Percentiles rank a stretch among this genome's conserved stretches.
phyloP scores from a whole-genome alignment of 1,140 invertebrate species.

The Drosophila mojavensis region DNA sequence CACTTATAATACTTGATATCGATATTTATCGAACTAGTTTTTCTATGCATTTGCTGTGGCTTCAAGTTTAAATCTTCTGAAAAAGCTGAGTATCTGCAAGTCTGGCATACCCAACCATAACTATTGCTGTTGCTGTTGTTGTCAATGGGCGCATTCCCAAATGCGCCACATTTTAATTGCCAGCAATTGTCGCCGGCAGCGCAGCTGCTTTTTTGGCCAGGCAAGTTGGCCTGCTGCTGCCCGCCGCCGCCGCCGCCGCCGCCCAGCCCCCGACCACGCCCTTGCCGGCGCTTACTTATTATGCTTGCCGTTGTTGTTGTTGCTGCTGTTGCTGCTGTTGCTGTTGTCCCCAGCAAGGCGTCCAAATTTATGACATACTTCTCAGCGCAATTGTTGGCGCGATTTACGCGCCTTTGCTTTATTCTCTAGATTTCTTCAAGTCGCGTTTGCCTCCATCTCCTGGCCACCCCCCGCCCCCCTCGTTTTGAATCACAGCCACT shows the following conservation, averaged over 20 bases:
- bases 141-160: constrained; percentile 64
- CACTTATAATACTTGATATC: too few species aligned
- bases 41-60: too few species aligned
- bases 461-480: not conserved
- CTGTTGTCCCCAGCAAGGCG: constrained; percentile 44
- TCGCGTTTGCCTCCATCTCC: not conserved
- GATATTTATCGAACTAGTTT: too few species aligned
- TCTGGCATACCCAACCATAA: not conserved
- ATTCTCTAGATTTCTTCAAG: constrained; percentile 1
- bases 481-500: constrained; percentile 1
- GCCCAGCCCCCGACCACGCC: not conserved
- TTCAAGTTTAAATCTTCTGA: too few species aligned
- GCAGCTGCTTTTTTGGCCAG: constrained; percentile 61
- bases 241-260: not conserved
- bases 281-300: constrained; percentile 7
- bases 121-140: constrained; percentile 34
- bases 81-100: too few species aligned
- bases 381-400: constrained; percentile 74
- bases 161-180: constrained; percentile 83
- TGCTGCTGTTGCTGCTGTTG: constrained; percentile 12
- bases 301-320: constrained; percentile 11
- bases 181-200: constrained; percentile 75
- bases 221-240: constrained; percentile 36
- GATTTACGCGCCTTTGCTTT: constrained; percentile 67
- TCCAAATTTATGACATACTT: constrained; percentile 81